phyloP scores from a whole-genome alignment of 1,140 invertebrate genomes.

The Bombus confusus region DNA sequence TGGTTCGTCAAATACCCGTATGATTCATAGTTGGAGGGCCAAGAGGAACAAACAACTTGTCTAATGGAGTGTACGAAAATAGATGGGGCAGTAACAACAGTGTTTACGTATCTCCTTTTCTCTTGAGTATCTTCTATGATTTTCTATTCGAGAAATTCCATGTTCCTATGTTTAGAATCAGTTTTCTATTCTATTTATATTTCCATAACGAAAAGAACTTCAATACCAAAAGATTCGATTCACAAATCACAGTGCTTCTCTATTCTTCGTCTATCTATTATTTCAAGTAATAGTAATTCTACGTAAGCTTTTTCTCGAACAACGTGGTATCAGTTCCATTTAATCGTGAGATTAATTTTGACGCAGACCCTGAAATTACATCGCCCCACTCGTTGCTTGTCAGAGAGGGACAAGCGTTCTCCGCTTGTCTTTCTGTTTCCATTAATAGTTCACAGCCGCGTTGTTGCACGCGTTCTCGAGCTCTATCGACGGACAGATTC shows the following conservation, averaged over 20 bases:
- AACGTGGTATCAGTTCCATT: slow-evolving; percentile 29
- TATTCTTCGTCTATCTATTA: too few species aligned
- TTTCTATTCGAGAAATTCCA: not conserved
- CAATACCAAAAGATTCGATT: too few species aligned
- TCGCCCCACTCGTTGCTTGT: slow-evolving; percentile 31
- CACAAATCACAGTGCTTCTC: too few species aligned
- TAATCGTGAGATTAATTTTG: slow-evolving; percentile 55
- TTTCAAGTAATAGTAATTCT: too few species aligned
- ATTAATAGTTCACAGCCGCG: slow-evolving; percentile 55
- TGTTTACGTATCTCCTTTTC: not conserved
- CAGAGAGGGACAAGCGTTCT: slow-evolving; percentile 22
- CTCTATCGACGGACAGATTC: slow-evolving; percentile 26
- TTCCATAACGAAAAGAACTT: not conserved
- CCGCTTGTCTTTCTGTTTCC: slow-evolving; percentile 52
- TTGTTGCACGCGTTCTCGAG: slow-evolving; percentile 21
- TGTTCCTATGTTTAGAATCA: not conserved
- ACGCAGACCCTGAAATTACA: slow-evolving; percentile 56
- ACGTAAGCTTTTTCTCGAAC: not conserved
- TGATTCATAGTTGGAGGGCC: not conserved
- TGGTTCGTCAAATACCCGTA: too few species aligned
- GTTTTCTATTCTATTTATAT: too few species aligned
- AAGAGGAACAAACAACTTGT: slow-evolving; percentile 2
- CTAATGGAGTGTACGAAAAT: slow-evolving; percentile 29
- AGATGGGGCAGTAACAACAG: not conserved
- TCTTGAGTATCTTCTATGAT: too few species aligned